Evolutionary conservation across 2,888 invertebrate genomes (phyloP).

Genomic region (Amblyteles armatorius): DNA sequence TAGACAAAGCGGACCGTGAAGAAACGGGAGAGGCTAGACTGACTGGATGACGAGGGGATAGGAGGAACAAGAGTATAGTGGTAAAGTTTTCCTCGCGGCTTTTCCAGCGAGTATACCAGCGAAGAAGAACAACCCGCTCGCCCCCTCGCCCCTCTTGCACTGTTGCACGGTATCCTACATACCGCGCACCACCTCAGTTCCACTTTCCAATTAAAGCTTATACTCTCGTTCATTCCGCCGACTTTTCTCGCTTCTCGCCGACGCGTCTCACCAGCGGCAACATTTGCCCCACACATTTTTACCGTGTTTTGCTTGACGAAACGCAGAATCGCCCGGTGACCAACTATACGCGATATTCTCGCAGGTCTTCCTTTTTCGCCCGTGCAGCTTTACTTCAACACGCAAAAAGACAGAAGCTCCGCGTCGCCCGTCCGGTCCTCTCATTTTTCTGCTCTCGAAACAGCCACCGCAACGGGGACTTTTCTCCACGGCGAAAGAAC

Average conservation of each 20-base stretch:
- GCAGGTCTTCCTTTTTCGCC: background rate
- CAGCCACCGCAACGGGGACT: background rate
- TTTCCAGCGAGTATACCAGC: conserved; percentile 48
- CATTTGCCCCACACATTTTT: conserved; percentile 1
- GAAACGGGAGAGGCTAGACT: conserved; percentile 34
- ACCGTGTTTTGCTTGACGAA: conserved; percentile 1
- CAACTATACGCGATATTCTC: conserved; percentile 16
- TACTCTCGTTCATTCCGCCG: conserved; percentile 48
- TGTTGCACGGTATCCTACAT: conserved; percentile 26
- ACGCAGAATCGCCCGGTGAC: conserved; percentile 10
- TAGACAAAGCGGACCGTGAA: conserved; percentile 11
- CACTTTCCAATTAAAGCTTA: conserved; percentile 69
- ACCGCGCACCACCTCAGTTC: conserved; percentile 44
- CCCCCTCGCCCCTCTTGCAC: conserved; percentile 20
- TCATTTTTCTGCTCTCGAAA: conserved; percentile 17
- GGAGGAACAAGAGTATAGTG: conserved; percentile 25
- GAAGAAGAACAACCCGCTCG: conserved; percentile 25
- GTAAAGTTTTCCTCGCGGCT: conserved; percentile 56
- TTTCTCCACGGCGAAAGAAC: background rate
- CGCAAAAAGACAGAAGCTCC: background rate
- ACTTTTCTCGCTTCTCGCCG: conserved; percentile 39
- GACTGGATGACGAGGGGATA: conserved; percentile 5
- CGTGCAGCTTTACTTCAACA: background rate
- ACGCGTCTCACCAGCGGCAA: conserved; percentile 12
- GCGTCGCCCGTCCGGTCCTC: background rate